Percentiles rank a stretch among this genome's conserved stretches.
These are phyloP conservation scores for Oncopodura yosiiana DNA, from an alignment of 1,140 invertebrate species.

Conservation along the genomic window DNA sequence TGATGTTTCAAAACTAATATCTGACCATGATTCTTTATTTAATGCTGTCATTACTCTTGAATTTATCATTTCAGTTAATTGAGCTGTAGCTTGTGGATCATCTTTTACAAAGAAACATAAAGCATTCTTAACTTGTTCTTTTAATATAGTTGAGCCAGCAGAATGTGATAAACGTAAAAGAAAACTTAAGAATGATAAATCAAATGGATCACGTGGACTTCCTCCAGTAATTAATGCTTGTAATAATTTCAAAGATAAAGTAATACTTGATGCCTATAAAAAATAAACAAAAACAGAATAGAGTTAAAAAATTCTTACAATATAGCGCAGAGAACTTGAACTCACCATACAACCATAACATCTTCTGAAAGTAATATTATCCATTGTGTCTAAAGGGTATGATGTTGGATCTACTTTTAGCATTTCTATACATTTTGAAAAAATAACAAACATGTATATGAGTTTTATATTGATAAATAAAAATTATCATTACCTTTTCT, in stretches of 20 bases:
- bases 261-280: conserved; percentile 64
- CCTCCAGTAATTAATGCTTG: conserved; percentile 68
- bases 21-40: conserved; percentile 32
- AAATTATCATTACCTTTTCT: too few species aligned
- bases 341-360: too few species aligned
- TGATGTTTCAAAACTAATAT: conserved; percentile 37
- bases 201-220: conserved; percentile 31
- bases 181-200: conserved; percentile 32
- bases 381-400: conserved; percentile 32
- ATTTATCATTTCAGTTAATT: conserved; percentile 32
- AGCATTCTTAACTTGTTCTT: conserved; percentile 34
- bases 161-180: conserved; percentile 31
- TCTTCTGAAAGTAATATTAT: conserved; percentile 31
- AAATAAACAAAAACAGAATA: too few species aligned
- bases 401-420: conserved; percentile 33
- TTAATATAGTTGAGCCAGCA: conserved; percentile 30
- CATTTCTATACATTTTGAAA: too few species aligned
- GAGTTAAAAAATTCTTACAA: too few species aligned
- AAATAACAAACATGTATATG: too few species aligned
- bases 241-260: conserved; percentile 61
- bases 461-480: too few species aligned
- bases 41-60: conserved; percentile 26
- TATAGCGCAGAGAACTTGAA: too few species aligned
- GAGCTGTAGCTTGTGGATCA: conserved; percentile 28
- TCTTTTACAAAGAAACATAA: conserved; percentile 35